A percentile compares a stretch with the other conserved stretches of the same genome.
Evolutionary conservation across 1,140 invertebrate genomes (phyloP).

Genomic region (Neuroterus valhalla): DNA sequence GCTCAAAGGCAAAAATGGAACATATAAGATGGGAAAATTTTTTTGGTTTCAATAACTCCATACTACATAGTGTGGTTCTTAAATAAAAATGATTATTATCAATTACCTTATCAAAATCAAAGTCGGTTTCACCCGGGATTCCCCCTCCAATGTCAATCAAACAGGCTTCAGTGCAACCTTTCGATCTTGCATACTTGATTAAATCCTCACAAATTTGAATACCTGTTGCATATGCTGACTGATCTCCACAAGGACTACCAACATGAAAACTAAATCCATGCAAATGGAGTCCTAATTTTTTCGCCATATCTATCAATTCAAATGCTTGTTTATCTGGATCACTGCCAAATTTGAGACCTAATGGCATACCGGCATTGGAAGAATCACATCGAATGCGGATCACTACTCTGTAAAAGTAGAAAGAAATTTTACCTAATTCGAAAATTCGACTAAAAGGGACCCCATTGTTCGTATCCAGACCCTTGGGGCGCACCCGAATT

Average conservation of each 20-base stretch:
- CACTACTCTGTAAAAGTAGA: slow-evolving; percentile 80
- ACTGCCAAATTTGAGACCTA: slow-evolving; percentile 96
- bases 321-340: slow-evolving; percentile 86
- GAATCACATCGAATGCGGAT: slow-evolving; percentile 94
- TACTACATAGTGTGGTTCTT: too few species aligned
- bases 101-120: slow-evolving; percentile 80
- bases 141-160: slow-evolving; percentile 91
- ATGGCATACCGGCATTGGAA: slow-evolving; percentile 83
- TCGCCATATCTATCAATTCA: slow-evolving; percentile 84
- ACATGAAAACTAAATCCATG: slow-evolving; percentile 93
- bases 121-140: slow-evolving; percentile 82
- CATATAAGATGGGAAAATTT: too few species aligned
- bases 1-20: too few species aligned
- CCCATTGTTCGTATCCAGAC: too few species aligned
- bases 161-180: slow-evolving; percentile 82
- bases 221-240: slow-evolving; percentile 82
- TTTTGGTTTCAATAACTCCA: neutral
- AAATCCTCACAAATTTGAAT: slow-evolving; percentile 80
- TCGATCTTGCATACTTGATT: slow-evolving; percentile 79
- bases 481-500: too few species aligned
- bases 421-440: neutral
- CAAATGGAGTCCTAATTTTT: slow-evolving; percentile 83
- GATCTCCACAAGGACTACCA: slow-evolving; percentile 86
- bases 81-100: neutral
- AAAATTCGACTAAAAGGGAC: too few species aligned